Percentiles rank a stretch among this genome's conserved stretches.
Evolutionary conservation across 2,888 invertebrate species (phyloP).

Genomic region (Himalopsyche tibetana): DNA sequence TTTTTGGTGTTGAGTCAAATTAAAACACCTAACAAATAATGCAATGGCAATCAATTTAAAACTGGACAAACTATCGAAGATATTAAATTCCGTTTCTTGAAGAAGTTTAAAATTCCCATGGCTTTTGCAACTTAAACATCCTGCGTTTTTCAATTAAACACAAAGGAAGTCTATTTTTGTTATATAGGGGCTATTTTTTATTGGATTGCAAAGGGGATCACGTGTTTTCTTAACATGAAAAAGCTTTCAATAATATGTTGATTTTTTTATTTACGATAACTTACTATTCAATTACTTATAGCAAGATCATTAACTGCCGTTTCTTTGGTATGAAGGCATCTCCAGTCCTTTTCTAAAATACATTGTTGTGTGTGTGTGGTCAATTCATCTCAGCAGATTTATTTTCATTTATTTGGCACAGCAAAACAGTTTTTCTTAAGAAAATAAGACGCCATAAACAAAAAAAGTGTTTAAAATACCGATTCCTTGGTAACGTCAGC

Average conservation of each 20-base stretch:
- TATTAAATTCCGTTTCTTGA: neutral
- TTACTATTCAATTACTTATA: too few species aligned
- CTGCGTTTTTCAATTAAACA: constrained; percentile 7
- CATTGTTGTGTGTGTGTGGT: too few species aligned
- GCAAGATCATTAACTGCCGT: too few species aligned
- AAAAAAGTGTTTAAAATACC: too few species aligned
- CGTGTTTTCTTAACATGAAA: neutral
- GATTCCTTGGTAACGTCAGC: too few species aligned
- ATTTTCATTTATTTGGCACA: too few species aligned
- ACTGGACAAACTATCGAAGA: neutral
- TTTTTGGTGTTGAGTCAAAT: too few species aligned
- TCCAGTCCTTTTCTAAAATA: too few species aligned
- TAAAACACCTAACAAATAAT: neutral
- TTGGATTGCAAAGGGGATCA: constrained; percentile 4
- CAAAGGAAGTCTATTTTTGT: neutral
- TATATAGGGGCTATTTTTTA: neutral
- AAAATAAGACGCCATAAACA: too few species aligned
- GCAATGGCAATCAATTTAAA: neutral
- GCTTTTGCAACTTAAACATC: neutral
- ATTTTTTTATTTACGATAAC: neutral
- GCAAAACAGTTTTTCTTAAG: too few species aligned
- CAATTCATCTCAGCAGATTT: too few species aligned
- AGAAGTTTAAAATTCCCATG: constrained; percentile 10
- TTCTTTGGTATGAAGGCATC: too few species aligned
- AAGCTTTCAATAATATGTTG: neutral